A percentile compares a stretch with the other conserved stretches of the same genome.
These are phyloP conservation scores for Sinopyrophorus schimmeli DNA, from an alignment of 2,888 invertebrate species.

Conservation along the genomic window DNA sequence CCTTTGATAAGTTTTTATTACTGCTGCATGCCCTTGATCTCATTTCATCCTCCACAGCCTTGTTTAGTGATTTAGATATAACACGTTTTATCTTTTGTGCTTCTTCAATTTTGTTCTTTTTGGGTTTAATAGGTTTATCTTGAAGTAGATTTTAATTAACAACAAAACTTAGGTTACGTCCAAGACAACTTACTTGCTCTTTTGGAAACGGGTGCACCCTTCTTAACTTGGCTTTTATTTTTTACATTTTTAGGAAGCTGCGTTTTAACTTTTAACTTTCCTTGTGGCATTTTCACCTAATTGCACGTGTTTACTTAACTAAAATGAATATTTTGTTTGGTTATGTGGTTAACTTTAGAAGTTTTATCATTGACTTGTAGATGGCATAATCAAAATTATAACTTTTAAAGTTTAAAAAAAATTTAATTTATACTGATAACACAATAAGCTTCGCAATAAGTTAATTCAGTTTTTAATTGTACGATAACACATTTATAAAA, in stretches of 20 bases:
- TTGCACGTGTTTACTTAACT: constrained; percentile 28
- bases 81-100: constrained; percentile 67
- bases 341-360: too few relatives aligned
- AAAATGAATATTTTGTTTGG: too few relatives aligned
- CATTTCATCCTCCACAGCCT: constrained; percentile 68
- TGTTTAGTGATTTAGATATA: constrained; percentile 72
- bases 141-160: constrained; percentile 32
- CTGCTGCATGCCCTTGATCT: constrained; percentile 60
- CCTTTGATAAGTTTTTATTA: constrained; percentile 57
- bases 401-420: too few relatives aligned
- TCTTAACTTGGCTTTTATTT: constrained; percentile 55
- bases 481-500: too few relatives aligned
- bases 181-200: constrained; percentile 59
- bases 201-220: constrained; percentile 61
- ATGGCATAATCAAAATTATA: too few relatives aligned
- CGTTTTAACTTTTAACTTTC: constrained; percentile 68
- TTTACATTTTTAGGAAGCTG: constrained; percentile 62
- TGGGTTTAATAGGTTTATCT: constrained; percentile 70
- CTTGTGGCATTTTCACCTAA: constrained; percentile 65
- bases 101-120: constrained; percentile 63
- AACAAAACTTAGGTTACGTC: constrained; percentile 3
- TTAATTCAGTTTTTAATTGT: too few relatives aligned
- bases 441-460: too few relatives aligned
- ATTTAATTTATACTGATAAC: too few relatives aligned
- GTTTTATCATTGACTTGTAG: too few relatives aligned